Conservation (phyloP, 2,888 invertebrate species). For the Melanotus villosus region DNA sequence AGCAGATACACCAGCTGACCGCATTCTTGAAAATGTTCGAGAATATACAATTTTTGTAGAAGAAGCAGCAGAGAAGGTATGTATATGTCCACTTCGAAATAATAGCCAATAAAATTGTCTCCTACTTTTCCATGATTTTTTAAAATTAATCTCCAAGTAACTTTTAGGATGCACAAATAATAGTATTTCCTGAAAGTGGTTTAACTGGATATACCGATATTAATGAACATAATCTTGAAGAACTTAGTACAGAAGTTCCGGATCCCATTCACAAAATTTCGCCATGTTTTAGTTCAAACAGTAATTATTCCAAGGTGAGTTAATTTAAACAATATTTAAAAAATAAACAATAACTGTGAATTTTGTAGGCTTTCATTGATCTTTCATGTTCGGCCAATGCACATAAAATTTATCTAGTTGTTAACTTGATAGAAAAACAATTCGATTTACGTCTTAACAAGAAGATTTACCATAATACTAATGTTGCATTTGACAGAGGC, state of each 20-base stretch:
- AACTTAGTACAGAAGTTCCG: constrained; percentile 40
- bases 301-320: constrained; percentile 29
- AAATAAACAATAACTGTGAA: neutral
- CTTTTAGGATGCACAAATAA: constrained; percentile 75
- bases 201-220: constrained; percentile 56
- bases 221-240: constrained; percentile 55
- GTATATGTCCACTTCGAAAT: neutral
- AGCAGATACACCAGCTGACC: neutral
- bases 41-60: constrained; percentile 45
- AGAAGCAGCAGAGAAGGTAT: constrained; percentile 39
- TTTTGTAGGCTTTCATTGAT: constrained; percentile 63
- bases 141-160: neutral
- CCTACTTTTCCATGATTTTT: too few species aligned
- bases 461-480: constrained; percentile 78
- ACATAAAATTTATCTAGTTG: constrained; percentile 76
- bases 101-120: too few species aligned
- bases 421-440: constrained; percentile 79
- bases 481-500: constrained; percentile 81
- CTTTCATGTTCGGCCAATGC: constrained; percentile 75
- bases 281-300: constrained; percentile 37
- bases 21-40: constrained; percentile 34
- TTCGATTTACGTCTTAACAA: constrained; percentile 66
- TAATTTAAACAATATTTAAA: neutral
- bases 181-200: constrained; percentile 82
- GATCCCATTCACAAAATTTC: constrained; percentile 32